Conservation (phyloP, 2,888 invertebrate genomes). For the Siphonodentalium dalli region DNA sequence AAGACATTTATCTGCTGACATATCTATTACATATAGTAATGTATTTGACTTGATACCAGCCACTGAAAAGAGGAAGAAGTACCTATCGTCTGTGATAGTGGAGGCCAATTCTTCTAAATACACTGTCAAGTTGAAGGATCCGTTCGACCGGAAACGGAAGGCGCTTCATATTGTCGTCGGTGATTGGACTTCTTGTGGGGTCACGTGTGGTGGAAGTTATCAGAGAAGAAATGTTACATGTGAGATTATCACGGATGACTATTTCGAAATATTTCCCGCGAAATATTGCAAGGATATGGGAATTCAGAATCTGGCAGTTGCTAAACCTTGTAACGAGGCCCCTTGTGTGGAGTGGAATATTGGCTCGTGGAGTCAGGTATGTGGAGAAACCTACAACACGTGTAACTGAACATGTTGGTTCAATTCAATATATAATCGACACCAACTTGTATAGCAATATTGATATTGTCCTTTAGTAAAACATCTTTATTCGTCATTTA, state of each 20-base stretch:
- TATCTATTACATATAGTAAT: conserved; percentile 43
- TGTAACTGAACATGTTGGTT: no score
- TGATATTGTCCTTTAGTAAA: no score
- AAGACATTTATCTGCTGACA: conserved; percentile 40
- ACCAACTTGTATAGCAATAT: no score
- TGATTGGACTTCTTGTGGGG: conserved; percentile 48
- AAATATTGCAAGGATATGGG: conserved; percentile 38
- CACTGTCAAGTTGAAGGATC: conserved; percentile 38
- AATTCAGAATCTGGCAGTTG: conserved; percentile 74
- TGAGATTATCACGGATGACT: conserved; percentile 50
- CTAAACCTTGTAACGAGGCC: conserved; percentile 81
- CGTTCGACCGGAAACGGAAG: conserved; percentile 39
- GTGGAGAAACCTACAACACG: no score
- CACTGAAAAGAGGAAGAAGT: conserved; percentile 40
- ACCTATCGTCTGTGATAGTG: conserved; percentile 18
- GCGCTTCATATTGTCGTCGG: conserved; percentile 41
- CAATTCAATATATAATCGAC: no score
- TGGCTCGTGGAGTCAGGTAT: conserved; percentile 91
- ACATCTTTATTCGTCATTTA: no score
- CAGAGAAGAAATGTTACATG: conserved; percentile 49
- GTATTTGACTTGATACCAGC: conserved; percentile 44
- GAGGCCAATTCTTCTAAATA: conserved; percentile 2
- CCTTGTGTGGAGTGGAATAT: conserved; percentile 91
- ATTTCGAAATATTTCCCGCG: conserved; percentile 46
- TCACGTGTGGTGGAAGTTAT: conserved; percentile 48